phyloP scores from a whole-genome alignment of 2,797 vertebrate genomes.

The Thalassophryne amazonica region DNA sequence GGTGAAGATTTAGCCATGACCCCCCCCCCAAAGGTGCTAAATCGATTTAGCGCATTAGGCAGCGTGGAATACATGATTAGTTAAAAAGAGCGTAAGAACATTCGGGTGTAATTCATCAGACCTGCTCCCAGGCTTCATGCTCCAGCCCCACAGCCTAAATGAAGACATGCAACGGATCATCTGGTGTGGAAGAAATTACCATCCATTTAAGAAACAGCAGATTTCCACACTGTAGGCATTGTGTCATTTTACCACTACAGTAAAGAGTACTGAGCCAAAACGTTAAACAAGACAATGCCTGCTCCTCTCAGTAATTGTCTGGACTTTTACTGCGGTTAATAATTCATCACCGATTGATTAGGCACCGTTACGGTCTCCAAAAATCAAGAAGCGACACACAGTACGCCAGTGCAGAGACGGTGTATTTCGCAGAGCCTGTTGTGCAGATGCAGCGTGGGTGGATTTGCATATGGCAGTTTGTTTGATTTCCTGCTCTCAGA shows the following conservation, averaged over 20 bases:
- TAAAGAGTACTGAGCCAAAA: neutral
- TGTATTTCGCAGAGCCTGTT: too few relatives aligned
- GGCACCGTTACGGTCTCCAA: too few relatives aligned
- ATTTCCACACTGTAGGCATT: neutral
- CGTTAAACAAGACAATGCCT: neutral
- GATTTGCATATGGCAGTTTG: neutral
- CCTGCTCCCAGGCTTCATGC: constrained; percentile 10
- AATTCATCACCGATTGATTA: too few relatives aligned
- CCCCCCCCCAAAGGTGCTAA: constrained; percentile 25
- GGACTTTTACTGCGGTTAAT: neutral
- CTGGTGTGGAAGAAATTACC: constrained; percentile 31
- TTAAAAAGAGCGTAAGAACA: constrained; percentile 23
- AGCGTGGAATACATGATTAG: constrained; percentile 28
- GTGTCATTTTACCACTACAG: constrained; percentile 15
- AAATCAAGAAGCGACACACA: too few relatives aligned
- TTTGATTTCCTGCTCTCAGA: too few relatives aligned
- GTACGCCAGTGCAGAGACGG: too few relatives aligned
- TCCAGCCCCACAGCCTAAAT: constrained; percentile 18
- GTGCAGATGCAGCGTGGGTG: neutral
- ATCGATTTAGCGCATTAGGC: constrained; percentile 31
- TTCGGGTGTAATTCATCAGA: constrained; percentile 30
- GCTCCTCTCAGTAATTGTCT: neutral
- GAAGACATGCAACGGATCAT: constrained; percentile 29
- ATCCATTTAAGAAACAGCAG: constrained; percentile 16
- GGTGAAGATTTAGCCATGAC: constrained; percentile 20